Evolutionary conservation across 92 coral and sea anemone species (phyloP), one percentile per base, ranked within the genome.

Genomic region (Epizoanthus fatuus): DNA sequence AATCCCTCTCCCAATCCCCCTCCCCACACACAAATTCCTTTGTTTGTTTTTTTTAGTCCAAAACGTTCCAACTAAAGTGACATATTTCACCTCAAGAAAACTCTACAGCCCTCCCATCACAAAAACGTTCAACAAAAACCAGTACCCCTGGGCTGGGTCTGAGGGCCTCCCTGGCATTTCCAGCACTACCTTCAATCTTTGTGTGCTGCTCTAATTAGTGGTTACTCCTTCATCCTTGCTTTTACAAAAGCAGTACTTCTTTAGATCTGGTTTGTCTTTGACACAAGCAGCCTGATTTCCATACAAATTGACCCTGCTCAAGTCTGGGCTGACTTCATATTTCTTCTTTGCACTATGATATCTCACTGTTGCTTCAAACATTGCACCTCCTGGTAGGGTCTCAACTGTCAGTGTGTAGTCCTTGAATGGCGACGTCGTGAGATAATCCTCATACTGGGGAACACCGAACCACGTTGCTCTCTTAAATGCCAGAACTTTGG

Each of bases 191-290:
- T 60, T 60, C 3, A 29, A 20, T 17, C 29, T 25, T 10, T 63
- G 68, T 7, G 11, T 25, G n/a, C n/a, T 16, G 17, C 38, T 63
- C 3, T 2, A 12, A 63, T 12, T 63, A 35, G 68, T 7, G 40
- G 19, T n/a, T 13, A 39, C 16, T 37, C 40, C 20, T 32, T 13
- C 72, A 37, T 37, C 40, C 72, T 54, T 7, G 29, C 51, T 51
- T 40, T 15, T 60, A 53, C 79, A 74, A 74, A 74, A 74, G n/a
- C 79, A 74, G 63, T 74, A 74, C 79, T 74, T 74, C 62, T 54
- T 74, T 0, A 74, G 47, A 74, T 54, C 47, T 13, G 79, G 79
- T 9, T 54, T 74, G 63, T 74, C 79, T 74, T 74, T 53, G 20
- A 74, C 79, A 54, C 79, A 74, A 54, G 37, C 64, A 29, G 79